A percentile compares a stretch with the other conserved stretches of the same genome.
Conservation (phyloP, 2,113 vertebrate species). For the Pterocles burchelli region DNA sequence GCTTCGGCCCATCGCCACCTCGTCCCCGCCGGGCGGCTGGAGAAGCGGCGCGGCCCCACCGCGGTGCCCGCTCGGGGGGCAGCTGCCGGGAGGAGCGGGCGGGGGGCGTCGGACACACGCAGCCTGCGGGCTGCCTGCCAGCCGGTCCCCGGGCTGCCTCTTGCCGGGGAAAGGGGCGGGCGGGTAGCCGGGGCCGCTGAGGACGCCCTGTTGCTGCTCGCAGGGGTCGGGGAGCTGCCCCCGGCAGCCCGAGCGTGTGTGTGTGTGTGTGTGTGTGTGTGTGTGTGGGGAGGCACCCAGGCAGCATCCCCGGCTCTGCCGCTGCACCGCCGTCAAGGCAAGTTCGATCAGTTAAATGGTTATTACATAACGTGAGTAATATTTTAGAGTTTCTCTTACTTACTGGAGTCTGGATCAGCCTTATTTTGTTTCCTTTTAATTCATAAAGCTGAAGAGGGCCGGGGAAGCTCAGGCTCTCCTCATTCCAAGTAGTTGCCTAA, state of each 20-base stretch:
- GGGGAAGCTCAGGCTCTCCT: background rate
- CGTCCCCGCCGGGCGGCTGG: background rate
- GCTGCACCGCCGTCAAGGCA: background rate
- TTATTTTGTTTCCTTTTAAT: background rate
- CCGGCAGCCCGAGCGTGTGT: background rate
- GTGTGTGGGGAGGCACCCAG: background rate
- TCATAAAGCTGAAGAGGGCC: background rate
- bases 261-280: background rate
- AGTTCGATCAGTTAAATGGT: background rate
- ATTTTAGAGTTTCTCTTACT: background rate
- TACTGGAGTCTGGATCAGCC: background rate
- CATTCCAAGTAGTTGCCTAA: background rate
- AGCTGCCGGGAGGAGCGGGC: background rate
- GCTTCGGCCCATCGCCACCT: background rate
- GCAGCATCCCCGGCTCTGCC: background rate
- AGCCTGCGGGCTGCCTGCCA: background rate
- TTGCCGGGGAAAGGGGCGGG: background rate
- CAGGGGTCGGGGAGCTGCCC: background rate
- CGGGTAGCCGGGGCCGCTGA: background rate
- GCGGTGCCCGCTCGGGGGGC: background rate
- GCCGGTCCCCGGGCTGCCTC: background rate
- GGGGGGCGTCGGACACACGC: background rate
- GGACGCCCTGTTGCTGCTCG: background rate
- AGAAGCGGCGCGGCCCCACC: background rate
- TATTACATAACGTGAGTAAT: background rate